Base-by-base conservation (phyloP, 2,888 invertebrate species). In the Folsomia candida region DNA sequence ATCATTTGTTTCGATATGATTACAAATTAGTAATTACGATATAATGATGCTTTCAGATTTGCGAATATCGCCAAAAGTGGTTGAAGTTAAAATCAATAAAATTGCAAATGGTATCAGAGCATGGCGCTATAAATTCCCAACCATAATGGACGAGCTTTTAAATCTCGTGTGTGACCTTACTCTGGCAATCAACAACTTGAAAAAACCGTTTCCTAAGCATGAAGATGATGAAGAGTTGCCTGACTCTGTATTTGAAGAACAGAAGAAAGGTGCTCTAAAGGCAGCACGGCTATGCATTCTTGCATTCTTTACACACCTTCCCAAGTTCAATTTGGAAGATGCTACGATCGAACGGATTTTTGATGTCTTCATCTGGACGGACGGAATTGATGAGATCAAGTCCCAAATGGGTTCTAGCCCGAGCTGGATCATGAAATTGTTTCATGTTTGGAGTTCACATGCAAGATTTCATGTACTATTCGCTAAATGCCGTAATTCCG, bases 231-330 rank as follows among this genome's bases (percentile, higher is more conserved):
- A 71, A 11, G 64, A 73, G 28, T 28, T 76, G 6, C 76, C 76
- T 2, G 71, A 76, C 25, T 61, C 68, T 1, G 72, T 76, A 9
- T 74, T 72, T 59, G 74, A 74, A 26, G 76, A 76, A 26, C 74
- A 74, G 61, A 76, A 74, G 54, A 72, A 67, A 58, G 71, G 72
- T 11, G 76, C 74, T 18, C 18, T 76, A 18, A 76, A 76, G 59
- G 74, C 76, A 9, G 74, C 69, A 14, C 54, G 74, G 28, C 14
- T 70, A 2, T 74, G 76, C 25, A 51, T 91, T 2, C 87, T 87
- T 3, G 88, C 90, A 81, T 89, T 95, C 81, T 95, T 94, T 81
- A 87, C 88, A 58, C 90, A 90, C 75, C 94, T 92, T 81, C 89
- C 91, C 70, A 86, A 87, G 73, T 94, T 92, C 81, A 82, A 85